Evolutionary conservation across 2,888 invertebrate species (phyloP), one percentile per base, ranked within the genome.

Genomic region (Pheosia gnoma): DNA sequence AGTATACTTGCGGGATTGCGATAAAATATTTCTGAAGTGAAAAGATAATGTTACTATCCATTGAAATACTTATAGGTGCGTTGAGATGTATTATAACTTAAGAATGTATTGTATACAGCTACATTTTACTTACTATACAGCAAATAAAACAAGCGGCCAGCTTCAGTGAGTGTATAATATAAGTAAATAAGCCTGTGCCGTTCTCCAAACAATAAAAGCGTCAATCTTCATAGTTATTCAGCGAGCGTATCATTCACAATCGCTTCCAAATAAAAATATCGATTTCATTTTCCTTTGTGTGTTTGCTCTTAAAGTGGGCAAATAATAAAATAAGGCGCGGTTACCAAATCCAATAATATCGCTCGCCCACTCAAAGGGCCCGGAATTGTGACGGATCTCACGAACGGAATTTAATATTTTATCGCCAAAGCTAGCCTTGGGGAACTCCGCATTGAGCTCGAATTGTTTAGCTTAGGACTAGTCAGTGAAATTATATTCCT

Each of bases 291-390:
- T 76, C 79, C 73, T 82, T 84, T 83, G 80, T 79, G 78, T 80
- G 74, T 74, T 81, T 78, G 73, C 65, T 67, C 73, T 78, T 74
- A 76, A 80, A 82, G 73, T 81, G 78, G 72, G 72, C 74, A 80
- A 80, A 80, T 75, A 81, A 82, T 79, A 78, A 78, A 83, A 82
- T 79, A 80, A 78, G 79, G 77, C 73, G 73, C 74, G 75, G 72
- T 76, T 80, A 74, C 80, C 72, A 79, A 85, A 86, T 84, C 84
- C 80, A 87, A 87, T 84, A 83, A 84, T 79, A 82, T 75, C 72
- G 60, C 60, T n/a, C 62, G 58, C 57, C 56, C 81, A 83, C 81
- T 45, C 57, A 84, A 85, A 81, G 75, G 78, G 71, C 61, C 75
- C 72, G 66, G 75, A 71, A 78, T 83, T 79, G 78, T 84, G 83